Percentiles rank a stretch among this genome's conserved stretches.
phyloP scores from a whole-genome alignment of 2,888 invertebrate genomes.

The Drosophila anomalata region DNA sequence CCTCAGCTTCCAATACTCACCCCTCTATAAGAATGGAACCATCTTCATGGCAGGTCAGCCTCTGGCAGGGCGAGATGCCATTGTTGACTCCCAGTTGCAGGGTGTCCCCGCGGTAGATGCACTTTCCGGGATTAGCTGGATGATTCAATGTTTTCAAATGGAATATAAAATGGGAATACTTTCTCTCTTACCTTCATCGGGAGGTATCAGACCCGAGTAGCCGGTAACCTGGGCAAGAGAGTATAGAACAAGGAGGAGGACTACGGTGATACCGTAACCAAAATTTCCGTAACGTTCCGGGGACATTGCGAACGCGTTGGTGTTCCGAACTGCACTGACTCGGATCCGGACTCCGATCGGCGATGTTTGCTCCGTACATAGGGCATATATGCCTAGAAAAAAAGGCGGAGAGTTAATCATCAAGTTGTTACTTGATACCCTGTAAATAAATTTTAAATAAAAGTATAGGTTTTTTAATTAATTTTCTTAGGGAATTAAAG shows the following conservation, averaged over 20 bases:
- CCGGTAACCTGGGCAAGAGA: slow-evolving; percentile 42
- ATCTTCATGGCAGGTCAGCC: slow-evolving; percentile 77
- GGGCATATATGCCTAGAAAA: background rate
- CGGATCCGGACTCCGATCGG: slow-evolving; percentile 38
- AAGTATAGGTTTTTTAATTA: background rate
- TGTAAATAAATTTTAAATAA: background rate
- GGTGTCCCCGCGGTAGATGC: slow-evolving; percentile 79
- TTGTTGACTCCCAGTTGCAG: slow-evolving; percentile 73
- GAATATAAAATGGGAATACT: too few relatives aligned
- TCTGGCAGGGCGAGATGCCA: slow-evolving; percentile 80
- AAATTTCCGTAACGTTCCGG: slow-evolving; percentile 27
- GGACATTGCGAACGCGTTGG: slow-evolving; percentile 59
- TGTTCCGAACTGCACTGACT: slow-evolving; percentile 66
- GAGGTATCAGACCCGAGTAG: slow-evolving; percentile 69
- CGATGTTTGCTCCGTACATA: slow-evolving; percentile 18
- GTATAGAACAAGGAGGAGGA: slow-evolving; percentile 14
- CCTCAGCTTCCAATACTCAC: slow-evolving; percentile 61
- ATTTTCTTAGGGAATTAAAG: too few relatives aligned
- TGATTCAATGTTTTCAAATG: background rate
- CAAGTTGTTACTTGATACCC: slow-evolving; percentile 15
- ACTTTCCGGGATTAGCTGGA: slow-evolving; percentile 76
- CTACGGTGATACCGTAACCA: slow-evolving; percentile 18
- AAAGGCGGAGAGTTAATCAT: slow-evolving; percentile 21
- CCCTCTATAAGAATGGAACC: slow-evolving; percentile 81
- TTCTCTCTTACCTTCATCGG: slow-evolving; percentile 67